Conservation (phyloP, 2,113 vertebrate species). For the Chlamydotis undulata region DNA sequence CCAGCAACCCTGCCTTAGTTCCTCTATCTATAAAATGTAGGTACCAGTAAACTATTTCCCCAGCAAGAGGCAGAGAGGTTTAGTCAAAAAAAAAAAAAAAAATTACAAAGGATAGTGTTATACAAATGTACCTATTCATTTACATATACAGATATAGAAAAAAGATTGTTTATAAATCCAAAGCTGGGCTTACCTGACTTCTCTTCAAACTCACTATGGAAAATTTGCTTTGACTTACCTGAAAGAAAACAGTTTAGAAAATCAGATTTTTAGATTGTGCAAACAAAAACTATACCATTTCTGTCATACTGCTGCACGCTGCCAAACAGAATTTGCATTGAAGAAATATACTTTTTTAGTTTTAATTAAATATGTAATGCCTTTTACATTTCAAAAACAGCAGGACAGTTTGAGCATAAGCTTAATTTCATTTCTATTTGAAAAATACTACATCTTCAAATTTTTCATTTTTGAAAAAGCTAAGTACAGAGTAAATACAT, state of each 20-base stretch:
- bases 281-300: neutral
- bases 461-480: neutral
- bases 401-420: neutral
- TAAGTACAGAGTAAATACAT: neutral
- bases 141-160: neutral
- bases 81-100: neutral
- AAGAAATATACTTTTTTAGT: neutral
- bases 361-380: neutral
- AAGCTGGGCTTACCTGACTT: slow-evolving; percentile 38
- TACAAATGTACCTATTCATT: neutral
- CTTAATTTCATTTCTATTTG: neutral
- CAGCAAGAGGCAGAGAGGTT: neutral
- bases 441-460: neutral
- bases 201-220: neutral
- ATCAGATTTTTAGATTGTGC: neutral
- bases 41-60: neutral
- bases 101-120: neutral
- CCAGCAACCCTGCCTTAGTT: neutral
- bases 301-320: neutral
- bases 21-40: neutral
- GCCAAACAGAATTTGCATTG: neutral
- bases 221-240: slow-evolving; percentile 56
- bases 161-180: neutral
- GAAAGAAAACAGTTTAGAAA: slow-evolving; percentile 37
- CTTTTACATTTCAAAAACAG: neutral